Evolutionary conservation across 2,797 vertebrate genomes (phyloP).

Genomic region (Danio albolineatus): DNA sequence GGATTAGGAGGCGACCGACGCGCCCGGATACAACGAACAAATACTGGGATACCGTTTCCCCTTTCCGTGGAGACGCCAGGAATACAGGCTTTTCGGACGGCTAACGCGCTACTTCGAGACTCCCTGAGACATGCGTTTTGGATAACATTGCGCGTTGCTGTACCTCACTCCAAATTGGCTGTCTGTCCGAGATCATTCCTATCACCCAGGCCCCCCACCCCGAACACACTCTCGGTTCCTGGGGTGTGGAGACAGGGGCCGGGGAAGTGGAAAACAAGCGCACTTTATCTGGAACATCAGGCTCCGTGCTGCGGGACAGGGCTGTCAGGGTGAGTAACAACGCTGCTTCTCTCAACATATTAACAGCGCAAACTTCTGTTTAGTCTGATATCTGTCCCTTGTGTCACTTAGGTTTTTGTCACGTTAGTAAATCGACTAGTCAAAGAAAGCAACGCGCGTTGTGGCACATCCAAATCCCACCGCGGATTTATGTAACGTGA

Average conservation of each 20-base stretch:
- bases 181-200: conserved; percentile 74
- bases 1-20: conserved; percentile 81
- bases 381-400: conserved; percentile 42
- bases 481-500: conserved; percentile 38
- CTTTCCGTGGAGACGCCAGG: conserved; percentile 53
- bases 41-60: conserved; percentile 69
- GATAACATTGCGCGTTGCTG: conserved; percentile 58
- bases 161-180: conserved; percentile 62
- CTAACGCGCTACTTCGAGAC: neutral
- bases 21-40: conserved; percentile 81
- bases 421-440: conserved; percentile 28
- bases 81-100: conserved; percentile 46
- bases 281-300: conserved; percentile 49
- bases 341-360: conserved; percentile 58
- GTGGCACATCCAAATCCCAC: neutral
- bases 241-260: conserved; percentile 81
- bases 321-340: conserved; percentile 78
- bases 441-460: conserved; percentile 16
- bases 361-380: conserved; percentile 67
- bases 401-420: conserved; percentile 57
- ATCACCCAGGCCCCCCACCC: conserved; percentile 76
- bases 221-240: conserved; percentile 75
- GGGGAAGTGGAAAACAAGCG: conserved; percentile 70
- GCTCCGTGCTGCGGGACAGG: conserved; percentile 52
- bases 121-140: conserved; percentile 50